A percentile compares a stretch with the other conserved stretches of the same genome.
Evolutionary conservation across 2,797 vertebrate species (phyloP).

Genomic region (Hippopotamyrus pictus): DNA sequence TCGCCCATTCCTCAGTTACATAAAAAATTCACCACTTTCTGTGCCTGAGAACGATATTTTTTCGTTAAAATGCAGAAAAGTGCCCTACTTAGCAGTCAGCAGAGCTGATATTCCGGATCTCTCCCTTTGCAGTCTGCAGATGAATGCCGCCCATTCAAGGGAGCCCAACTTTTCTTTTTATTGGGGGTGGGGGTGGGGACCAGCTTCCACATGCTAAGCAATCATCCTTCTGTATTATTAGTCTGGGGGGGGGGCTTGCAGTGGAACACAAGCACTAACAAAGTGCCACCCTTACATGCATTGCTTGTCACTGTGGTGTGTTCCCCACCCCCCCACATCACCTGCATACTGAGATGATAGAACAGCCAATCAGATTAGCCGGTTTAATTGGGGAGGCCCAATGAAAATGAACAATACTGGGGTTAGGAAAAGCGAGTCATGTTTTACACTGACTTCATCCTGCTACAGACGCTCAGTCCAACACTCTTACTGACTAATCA

Average conservation of each 20-base stretch:
- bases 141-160: neutral
- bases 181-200: neutral
- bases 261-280: neutral
- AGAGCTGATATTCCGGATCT: neutral
- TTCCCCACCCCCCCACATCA: fast-evolving
- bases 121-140: neutral
- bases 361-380: neutral
- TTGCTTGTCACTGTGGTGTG: neutral
- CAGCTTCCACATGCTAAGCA: neutral
- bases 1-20: neutral
- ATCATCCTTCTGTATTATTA: neutral
- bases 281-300: neutral
- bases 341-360: neutral
- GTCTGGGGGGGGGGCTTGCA: neutral
- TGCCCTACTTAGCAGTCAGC: neutral
- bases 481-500: neutral
- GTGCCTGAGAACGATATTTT: neutral
- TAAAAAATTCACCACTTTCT: neutral
- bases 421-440: neutral
- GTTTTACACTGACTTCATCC: neutral
- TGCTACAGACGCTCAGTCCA: neutral
- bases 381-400: neutral
- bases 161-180: neutral
- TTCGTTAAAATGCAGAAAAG: neutral
- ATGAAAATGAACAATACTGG: neutral